A percentile compares a stretch with the other conserved stretches of the same genome.
These are phyloP conservation scores for Vespertilio murinus DNA, from an alignment of 2,797 vertebrate genomes.

Conservation along the genomic window DNA sequence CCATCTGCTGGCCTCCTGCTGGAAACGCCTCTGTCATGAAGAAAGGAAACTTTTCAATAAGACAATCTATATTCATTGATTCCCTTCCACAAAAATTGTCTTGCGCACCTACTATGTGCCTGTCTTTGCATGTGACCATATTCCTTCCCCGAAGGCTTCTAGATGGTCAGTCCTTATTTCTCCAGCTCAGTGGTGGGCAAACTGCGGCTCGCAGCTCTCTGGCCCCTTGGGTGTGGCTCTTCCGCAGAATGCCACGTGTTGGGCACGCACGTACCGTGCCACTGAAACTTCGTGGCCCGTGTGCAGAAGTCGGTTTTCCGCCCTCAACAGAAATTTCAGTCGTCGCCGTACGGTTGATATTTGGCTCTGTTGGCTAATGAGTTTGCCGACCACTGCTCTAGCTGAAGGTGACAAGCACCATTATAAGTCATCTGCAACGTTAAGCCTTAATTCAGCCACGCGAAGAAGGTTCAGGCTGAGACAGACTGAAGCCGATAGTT, in stretches of 20 bases:
- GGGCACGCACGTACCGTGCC: too few species aligned
- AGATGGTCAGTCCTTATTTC: not conserved
- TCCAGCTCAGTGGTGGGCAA: not conserved
- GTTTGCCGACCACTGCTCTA: not conserved
- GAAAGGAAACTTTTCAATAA: not conserved
- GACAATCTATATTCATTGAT: not conserved
- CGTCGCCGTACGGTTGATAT: too few species aligned
- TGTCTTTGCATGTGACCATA: not conserved
- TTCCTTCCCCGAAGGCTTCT: not conserved
- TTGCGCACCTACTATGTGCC: not conserved
- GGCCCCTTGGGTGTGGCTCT: too few species aligned
- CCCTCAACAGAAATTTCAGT: too few species aligned
- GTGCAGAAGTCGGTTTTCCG: too few species aligned
- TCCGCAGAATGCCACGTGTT: too few species aligned
- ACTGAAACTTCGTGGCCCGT: too few species aligned
- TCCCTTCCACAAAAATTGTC: not conserved
- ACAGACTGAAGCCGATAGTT: not conserved
- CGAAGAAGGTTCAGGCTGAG: not conserved
- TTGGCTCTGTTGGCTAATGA: too few species aligned
- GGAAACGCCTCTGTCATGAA: not conserved
- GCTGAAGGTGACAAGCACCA: not conserved
- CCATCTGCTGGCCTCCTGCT: not conserved
- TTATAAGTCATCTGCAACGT: not conserved
- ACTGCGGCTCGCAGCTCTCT: too few species aligned
- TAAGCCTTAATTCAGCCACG: not conserved